Base-by-base conservation (phyloP, 2,888 invertebrate species). In the Encarsia formosa region DNA sequence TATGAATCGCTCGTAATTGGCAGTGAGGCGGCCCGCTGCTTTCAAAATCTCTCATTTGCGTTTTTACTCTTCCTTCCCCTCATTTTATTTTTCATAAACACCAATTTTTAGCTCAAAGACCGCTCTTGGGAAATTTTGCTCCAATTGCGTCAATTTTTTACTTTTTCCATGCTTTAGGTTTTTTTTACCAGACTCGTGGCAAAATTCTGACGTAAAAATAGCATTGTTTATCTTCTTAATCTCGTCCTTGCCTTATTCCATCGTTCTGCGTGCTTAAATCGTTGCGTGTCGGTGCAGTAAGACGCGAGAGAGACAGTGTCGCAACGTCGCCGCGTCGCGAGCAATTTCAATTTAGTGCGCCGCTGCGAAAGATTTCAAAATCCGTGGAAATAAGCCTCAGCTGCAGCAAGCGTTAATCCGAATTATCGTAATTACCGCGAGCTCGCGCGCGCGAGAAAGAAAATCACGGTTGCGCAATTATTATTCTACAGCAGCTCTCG, bases 1-100 rank as follows among this genome's bases (percentile, higher is more conserved):
- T 56, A 53, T 53, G 44, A 56, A 56, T 56, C 50, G 48, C 26
- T 39, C 26, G 47, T 56, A 53, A 56, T 56, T 56, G 56, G 47
- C 49, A 38, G 41, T 52, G 52, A 52, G n/a, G n/a, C n/a, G n/a
- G n/a, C 49, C 26, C 46, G 38, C 41, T 31, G 39, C 41, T 39
- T 45, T 38, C 38, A 56, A 56, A 49, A 38, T 47, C 41, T 26
- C 22, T 26, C 41, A 20, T 24, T 26, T 26, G 6, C 26, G 11
- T 26, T 26, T 26, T 26, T 26, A 6, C 6, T 26, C 11, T 8
- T 26, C 26, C 26, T 11, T 6, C 11, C 11, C 6, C 6, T 6
- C 26, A 11, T 26, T 26, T 26, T 49, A 48, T 44, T 52, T 54
- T 56, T 49, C 52, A 24, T 56, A 35, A 56, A 43, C 31, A 20